Conservation (phyloP, 2,797 vertebrate species). For the Neosilurus mollespiculum region DNA sequence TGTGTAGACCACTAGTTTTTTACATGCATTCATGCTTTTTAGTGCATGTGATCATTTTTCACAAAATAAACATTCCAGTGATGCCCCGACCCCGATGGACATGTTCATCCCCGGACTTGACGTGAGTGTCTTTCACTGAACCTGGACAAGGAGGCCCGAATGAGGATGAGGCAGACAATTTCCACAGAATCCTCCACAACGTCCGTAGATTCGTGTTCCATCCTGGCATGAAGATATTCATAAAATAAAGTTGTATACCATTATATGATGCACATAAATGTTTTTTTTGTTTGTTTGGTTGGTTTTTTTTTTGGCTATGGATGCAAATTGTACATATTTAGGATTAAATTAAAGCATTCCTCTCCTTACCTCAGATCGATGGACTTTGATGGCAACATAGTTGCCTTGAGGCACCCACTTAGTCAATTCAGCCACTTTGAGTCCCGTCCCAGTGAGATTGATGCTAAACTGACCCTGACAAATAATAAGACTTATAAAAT, state of each 20-base stretch:
- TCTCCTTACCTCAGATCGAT: conserved; percentile 85
- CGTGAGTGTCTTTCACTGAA: conserved; percentile 71
- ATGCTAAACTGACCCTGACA: conserved; percentile 93
- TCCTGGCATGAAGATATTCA: conserved; percentile 72
- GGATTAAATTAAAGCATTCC: not conserved
- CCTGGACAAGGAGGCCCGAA: conserved; percentile 84
- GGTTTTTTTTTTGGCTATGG: not conserved
- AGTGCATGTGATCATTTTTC: not conserved
- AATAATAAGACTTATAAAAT: conserved; percentile 21
- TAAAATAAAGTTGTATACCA: not conserved
- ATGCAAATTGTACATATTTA: not conserved
- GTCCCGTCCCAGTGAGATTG: conserved; percentile 88
- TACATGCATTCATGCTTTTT: not conserved
- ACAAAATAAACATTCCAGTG: conserved; percentile 10
- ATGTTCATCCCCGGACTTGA: not conserved
- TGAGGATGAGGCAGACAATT: conserved; percentile 89
- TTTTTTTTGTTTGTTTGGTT: no score
- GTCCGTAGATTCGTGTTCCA: conserved; percentile 90
- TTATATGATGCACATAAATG: not conserved
- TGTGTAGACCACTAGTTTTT: conserved; percentile 4
- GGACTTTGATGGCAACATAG: conserved; percentile 86
- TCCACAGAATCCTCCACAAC: conserved; percentile 96
- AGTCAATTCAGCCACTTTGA: conserved; percentile 82
- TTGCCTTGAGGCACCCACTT: conserved; percentile 92
- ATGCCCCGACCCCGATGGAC: not conserved